Evolutionary conservation across 2,888 invertebrate species (phyloP).

Genomic region (Piscicola geometra): DNA sequence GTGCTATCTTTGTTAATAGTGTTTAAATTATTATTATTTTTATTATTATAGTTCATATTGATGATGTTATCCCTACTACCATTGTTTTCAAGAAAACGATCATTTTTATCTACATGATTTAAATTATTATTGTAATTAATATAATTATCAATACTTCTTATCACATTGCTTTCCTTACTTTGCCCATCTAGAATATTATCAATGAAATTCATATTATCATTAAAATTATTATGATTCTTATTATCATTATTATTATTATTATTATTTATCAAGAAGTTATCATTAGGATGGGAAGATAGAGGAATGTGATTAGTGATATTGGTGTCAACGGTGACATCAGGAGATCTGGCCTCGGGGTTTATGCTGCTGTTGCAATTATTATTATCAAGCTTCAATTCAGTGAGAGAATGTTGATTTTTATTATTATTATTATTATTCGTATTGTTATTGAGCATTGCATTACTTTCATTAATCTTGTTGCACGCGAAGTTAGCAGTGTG

Average conservation of each 20-base stretch:
- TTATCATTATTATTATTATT: neutral
- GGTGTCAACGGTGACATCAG: too few species aligned
- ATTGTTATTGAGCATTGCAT: too few species aligned
- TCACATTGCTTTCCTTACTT: neutral
- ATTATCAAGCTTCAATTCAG: neutral
- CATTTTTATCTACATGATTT: slow-evolving; percentile 32
- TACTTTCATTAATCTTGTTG: too few species aligned
- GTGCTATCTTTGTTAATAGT: neutral
- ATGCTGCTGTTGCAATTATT: neutral
- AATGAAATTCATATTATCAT: neutral
- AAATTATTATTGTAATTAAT: neutral
- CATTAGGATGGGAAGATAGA: too few species aligned
- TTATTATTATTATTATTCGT: neutral
- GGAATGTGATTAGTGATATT: too few species aligned
- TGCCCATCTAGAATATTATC: neutral
- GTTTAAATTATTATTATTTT: neutral
- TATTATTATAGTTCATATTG: neutral
- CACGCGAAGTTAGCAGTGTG: too few species aligned
- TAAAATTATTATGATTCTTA: neutral
- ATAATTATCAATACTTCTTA: neutral
- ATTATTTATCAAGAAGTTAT: too few species aligned
- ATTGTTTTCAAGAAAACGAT: too few species aligned
- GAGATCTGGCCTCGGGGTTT: too few species aligned
- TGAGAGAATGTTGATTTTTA: neutral
- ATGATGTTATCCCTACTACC: neutral